Base-by-base conservation (phyloP, 1,140 invertebrate genomes). In the Drosophila varians region DNA sequence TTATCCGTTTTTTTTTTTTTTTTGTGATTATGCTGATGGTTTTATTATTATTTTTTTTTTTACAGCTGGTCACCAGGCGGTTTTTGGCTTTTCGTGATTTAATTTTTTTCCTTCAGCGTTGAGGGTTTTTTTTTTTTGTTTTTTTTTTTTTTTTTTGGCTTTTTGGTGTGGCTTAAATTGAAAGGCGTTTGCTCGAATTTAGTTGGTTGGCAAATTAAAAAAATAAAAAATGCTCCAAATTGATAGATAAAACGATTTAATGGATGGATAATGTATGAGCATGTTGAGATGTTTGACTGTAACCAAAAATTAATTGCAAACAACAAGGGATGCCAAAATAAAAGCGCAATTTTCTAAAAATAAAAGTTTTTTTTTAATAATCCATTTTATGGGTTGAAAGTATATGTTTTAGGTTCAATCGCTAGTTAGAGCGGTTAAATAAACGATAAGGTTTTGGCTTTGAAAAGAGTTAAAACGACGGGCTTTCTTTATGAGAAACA, bases 11-110 rank as follows among this genome's bases (percentile, higher is more conserved):
- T n/a, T 48, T 66, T 66, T 18, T 21, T 28, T 34, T 42, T 51
- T 38, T 51, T n/a, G 31, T 46, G 57, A 68, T 72, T 72, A 61
- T 52, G 55, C 42, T 61, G 55, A 60, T 61, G 55, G 54, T 72
- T 56, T 52, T 60, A 60, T 58, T 51, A 43, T 60, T 51, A 49
- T 45, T 31, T 31, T 42, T 45, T 58, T 38, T 28, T 21, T 34
- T 7, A 23, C 25, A 4, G 31, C n/a, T 23, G 16, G 16, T 23
- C 12, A 11, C 14, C 19, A 19, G 25, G 25, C 26, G 12, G 18
- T 8, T 11, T 45, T 23, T n/a, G 9, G 57, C 25, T 51, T 47
- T 56, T 61, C 16, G 45, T 34, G 19, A 64, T 64, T 65, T 21
- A 25, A 51, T 66, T 51, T 43, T 40, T 36, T 43, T 51, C 12